Evolutionary conservation across 64 coral and sea anemone genomes (phyloP).

Genomic region (Catalaphyllia jardinei): DNA sequence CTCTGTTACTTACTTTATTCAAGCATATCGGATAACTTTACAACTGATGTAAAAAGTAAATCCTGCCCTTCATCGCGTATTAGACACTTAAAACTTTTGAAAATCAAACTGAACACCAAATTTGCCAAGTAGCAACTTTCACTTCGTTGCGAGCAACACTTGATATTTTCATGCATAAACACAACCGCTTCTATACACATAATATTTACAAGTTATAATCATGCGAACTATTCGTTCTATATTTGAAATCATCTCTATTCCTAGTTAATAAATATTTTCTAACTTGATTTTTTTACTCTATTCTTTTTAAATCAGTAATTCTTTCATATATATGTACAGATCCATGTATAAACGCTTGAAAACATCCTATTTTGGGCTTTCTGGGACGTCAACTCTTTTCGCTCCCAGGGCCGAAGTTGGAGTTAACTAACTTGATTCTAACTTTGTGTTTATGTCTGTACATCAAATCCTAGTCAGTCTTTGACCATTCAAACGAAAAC

Average conservation of each 20-base stretch:
- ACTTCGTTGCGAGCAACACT: background rate
- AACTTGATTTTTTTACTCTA: background rate
- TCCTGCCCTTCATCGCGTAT: background rate
- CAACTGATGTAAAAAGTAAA: background rate
- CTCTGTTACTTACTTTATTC: constrained; percentile 5
- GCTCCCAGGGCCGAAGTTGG: background rate
- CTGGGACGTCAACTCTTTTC: background rate
- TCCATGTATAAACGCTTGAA: background rate
- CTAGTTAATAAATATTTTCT: constrained; percentile 34
- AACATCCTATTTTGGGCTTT: background rate
- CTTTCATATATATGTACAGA: constrained; percentile 25
- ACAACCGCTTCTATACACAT: background rate
- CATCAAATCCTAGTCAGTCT: background rate
- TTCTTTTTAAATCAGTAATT: constrained; percentile 7
- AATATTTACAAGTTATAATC: constrained; percentile 22
- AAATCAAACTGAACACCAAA: background rate
- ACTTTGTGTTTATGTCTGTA: background rate
- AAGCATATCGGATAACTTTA: background rate
- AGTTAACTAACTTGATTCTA: background rate
- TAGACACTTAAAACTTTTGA: background rate
- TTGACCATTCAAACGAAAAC: background rate
- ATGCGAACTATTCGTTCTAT: background rate
- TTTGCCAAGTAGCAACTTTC: background rate
- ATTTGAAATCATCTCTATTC: constrained; percentile 29
- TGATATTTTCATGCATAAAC: background rate